phyloP scores from a whole-genome alignment of 1,140 invertebrate genomes.

The Paramacrobiotus metropolitanus region DNA sequence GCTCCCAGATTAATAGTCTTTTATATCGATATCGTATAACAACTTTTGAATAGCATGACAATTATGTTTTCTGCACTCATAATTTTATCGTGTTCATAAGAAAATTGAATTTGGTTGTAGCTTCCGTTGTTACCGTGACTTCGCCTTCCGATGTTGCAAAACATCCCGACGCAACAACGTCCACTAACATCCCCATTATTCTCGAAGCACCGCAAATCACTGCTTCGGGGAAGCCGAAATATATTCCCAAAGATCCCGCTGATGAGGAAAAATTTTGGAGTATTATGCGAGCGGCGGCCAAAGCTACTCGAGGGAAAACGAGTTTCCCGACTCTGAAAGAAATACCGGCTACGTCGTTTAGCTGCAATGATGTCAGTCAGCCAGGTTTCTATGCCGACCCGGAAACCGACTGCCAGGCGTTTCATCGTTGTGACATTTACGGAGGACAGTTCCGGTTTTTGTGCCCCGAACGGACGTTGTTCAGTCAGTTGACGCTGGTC shows the following conservation, averaged over 20 bases:
- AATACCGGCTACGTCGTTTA: constrained; percentile 25
- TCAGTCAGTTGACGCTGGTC: constrained; percentile 49
- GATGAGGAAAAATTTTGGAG: constrained; percentile 3
- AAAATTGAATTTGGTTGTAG: too few species aligned
- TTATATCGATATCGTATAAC: too few species aligned
- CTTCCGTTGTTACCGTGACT: too few species aligned
- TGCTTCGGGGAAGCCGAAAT: too few species aligned
- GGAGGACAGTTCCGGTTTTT: constrained; percentile 44
- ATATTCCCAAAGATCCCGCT: background rate
- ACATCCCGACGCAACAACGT: too few species aligned
- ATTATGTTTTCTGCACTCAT: too few species aligned
- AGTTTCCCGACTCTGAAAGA: constrained; percentile 13
- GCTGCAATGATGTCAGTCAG: constrained; percentile 28
- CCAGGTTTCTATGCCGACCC: constrained; percentile 48
- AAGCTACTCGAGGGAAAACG: background rate
- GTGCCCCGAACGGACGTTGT: constrained; percentile 47
- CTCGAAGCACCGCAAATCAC: too few species aligned
- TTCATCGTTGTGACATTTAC: constrained; percentile 48
- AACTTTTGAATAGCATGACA: too few species aligned
- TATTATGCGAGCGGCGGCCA: background rate
- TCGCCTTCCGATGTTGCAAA: too few species aligned
- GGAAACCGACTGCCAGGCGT: constrained; percentile 45
- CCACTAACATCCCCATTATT: too few species aligned
- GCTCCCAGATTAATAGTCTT: too few species aligned
- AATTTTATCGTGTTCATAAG: too few species aligned